Conservation (phyloP, 2,888 invertebrate species). For the Trichogramma dendrolimi region DNA sequence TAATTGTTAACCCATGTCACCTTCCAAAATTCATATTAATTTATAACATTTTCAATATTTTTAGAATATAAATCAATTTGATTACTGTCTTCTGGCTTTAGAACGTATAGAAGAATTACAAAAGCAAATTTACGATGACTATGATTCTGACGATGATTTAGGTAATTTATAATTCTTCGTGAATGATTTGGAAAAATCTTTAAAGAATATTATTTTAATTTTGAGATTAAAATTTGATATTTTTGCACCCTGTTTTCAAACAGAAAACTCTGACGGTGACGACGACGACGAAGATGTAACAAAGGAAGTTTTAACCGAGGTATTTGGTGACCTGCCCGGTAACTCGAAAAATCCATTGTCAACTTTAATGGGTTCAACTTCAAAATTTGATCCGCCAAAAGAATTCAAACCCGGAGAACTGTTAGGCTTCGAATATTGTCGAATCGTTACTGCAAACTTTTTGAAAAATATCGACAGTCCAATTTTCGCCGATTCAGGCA, state of each 20-base stretch:
- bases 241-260: constrained; percentile 1
- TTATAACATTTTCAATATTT: background rate
- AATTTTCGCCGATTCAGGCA: too few relatives aligned
- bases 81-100: constrained; percentile 45
- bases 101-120: constrained; percentile 42
- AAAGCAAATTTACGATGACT: constrained; percentile 42
- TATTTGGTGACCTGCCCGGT: constrained; percentile 46
- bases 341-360: constrained; percentile 34
- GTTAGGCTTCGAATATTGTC: constrained; percentile 46
- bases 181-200: background rate
- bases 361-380: constrained; percentile 37
- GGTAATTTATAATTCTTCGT: constrained; percentile 17
- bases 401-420: constrained; percentile 15
- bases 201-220: background rate
- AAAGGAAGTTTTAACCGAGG: constrained; percentile 43
- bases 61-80: constrained; percentile 39
- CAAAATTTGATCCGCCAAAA: constrained; percentile 12
- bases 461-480: constrained; percentile 4
- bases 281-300: constrained; percentile 44
- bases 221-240: background rate
- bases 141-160: constrained; percentile 35
- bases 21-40: too few relatives aligned
- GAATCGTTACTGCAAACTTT: constrained; percentile 37
- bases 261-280: constrained; percentile 36
- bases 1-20: too few relatives aligned